Conservation (phyloP, 2,797 vertebrate genomes). For the Takifugu ocellatus region DNA sequence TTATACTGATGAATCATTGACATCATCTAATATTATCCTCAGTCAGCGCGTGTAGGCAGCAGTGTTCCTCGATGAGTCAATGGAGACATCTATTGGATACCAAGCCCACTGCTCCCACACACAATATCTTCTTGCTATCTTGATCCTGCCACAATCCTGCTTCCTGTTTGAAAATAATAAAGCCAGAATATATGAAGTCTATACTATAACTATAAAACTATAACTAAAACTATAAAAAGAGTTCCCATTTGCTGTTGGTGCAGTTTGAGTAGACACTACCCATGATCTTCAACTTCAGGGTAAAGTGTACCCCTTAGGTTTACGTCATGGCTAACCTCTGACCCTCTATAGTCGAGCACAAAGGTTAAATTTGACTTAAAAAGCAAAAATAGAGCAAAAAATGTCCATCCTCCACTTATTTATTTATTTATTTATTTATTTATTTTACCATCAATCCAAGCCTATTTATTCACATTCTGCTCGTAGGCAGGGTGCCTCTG, state of each 20-base stretch:
- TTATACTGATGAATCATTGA: too few relatives aligned
- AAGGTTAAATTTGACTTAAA: too few relatives aligned
- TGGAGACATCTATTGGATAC: slow-evolving; percentile 13
- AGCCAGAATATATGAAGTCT: neutral
- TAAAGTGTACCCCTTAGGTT: too few relatives aligned
- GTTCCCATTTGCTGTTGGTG: neutral
- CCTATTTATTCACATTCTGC: neutral
- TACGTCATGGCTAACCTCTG: too few relatives aligned
- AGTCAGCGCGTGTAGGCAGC: slow-evolving; percentile 9
- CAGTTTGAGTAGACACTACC: neutral
- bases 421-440: too few relatives aligned
- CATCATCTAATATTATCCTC: too few relatives aligned
- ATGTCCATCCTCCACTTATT: too few relatives aligned
- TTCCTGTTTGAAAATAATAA: slow-evolving; percentile 3
- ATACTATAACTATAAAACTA: too few relatives aligned
- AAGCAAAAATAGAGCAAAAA: too few relatives aligned
- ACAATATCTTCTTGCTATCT: slow-evolving; percentile 13
- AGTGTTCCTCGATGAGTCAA: slow-evolving; percentile 19
- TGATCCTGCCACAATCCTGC: slow-evolving; percentile 27
- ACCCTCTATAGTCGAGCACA: too few relatives aligned
- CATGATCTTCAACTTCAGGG: too few relatives aligned
- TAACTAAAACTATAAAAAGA: neutral
- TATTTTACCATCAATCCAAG: neutral
- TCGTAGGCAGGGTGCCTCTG: slow-evolving; percentile 8
- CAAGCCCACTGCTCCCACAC: neutral